Evolutionary conservation across 2,888 invertebrate species (phyloP), one percentile per base, ranked within the genome.

Genomic region (Leucoptera coffeella): DNA sequence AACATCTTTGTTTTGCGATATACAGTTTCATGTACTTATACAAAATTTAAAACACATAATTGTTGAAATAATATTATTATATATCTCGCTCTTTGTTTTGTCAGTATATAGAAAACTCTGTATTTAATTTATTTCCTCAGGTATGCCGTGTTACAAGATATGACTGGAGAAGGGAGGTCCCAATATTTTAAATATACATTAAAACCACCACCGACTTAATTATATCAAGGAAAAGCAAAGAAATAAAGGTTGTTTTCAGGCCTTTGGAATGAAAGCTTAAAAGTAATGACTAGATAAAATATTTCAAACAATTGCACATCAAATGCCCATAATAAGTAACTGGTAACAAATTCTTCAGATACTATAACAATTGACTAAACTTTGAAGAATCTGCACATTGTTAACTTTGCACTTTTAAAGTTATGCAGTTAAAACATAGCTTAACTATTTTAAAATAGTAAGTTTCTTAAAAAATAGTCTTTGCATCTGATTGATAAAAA

Each of bases 281-380:
- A 10, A n/a, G 19, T 19, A 17, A 7, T 17, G 19, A n/a, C 3
- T 4, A 4, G 10, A 3, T 19, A 19, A 19, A 19, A n/a, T 10
- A 19, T 19, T n/a, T 19, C 19, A 3, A 19, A 19, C 10, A n/a
- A 19, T n/a, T 19, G 19, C 19, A 19, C 19, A 19, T 19, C 10
- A 3, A 24, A 27, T 28, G 21, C 11, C 11, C 14, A 22, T 12
- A 19, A 19, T 19, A n/a, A n/a, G 9, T 9, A 3, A 19, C 4
- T 4, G 8, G 6, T 3, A 22, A 25, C 12, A 17, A 25, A 15
- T 23, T 31, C 13, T 20, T 29, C 38, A 42, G 40, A 40, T 41
- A 42, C 42, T 42, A 30, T 42, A 36, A 38, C 38, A 46, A 47
- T 49, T 47, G 45, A 49, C 49, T 32, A 34, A 37, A 31, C 35